Percentiles rank a stretch among this genome's conserved stretches.
Conservation (phyloP, 2,113 vertebrate genomes). For the Brachirus orientalis region DNA sequence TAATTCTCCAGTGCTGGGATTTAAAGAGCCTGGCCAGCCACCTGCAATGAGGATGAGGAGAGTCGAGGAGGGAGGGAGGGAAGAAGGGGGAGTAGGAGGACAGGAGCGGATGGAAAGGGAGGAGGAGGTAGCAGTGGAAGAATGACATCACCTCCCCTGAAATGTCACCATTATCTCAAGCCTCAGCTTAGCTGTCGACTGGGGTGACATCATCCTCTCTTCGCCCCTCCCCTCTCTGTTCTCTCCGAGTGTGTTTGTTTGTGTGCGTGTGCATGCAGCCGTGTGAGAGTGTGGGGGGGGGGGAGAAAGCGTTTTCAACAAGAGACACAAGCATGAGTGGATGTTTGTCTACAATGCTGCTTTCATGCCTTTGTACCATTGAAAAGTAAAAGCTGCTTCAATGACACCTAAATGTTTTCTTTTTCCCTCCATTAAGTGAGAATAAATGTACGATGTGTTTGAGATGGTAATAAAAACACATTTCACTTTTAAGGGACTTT, state of each 20-base stretch:
- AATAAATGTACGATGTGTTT: background rate
- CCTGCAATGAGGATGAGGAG: constrained; percentile 64
- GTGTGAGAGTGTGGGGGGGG: constrained; percentile 18
- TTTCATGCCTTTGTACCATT: constrained; percentile 39
- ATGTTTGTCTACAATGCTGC: constrained; percentile 55
- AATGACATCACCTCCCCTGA: constrained; percentile 81
- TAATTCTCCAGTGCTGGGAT: constrained; percentile 58
- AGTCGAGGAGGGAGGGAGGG: constrained; percentile 20
- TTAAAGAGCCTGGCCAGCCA: constrained; percentile 67
- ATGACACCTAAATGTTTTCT: constrained; percentile 19
- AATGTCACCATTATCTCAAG: constrained; percentile 83
- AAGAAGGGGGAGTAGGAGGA: background rate
- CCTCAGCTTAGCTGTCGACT: constrained; percentile 72
- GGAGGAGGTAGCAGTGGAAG: constrained; percentile 61
- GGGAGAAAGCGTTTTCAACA: constrained; percentile 34
- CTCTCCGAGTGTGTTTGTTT: constrained; percentile 55
- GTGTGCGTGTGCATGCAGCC: constrained; percentile 42
- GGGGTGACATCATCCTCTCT: constrained; percentile 78
- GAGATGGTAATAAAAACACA: background rate
- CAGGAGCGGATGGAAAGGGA: constrained; percentile 2
- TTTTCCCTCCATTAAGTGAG: constrained; percentile 1
- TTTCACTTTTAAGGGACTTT: background rate
- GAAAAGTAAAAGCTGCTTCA: constrained; percentile 5
- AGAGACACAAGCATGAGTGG: constrained; percentile 42
- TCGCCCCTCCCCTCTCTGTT: constrained; percentile 64